Evolutionary conservation across 2,888 invertebrate genomes (phyloP).

Genomic region (Deroplatys truncata): DNA sequence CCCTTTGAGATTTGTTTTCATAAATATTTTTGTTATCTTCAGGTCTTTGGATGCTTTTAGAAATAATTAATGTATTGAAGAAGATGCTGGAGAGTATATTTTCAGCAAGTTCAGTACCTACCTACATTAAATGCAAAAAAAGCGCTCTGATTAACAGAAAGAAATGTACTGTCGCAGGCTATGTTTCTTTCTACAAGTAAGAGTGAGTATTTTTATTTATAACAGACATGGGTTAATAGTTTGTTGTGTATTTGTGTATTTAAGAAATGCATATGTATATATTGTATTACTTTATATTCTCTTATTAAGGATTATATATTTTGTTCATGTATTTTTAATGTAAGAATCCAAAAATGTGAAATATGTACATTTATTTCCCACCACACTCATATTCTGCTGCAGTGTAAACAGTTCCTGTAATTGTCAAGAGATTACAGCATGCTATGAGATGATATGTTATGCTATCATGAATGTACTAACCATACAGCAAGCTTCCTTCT

Average conservation of each 20-base stretch:
- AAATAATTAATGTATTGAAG: no score
- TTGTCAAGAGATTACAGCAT: background rate
- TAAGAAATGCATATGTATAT: background rate
- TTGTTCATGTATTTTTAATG: background rate
- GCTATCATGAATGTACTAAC: conserved; percentile 10
- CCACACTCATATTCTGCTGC: background rate
- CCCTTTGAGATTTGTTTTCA: background rate
- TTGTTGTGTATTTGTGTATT: background rate
- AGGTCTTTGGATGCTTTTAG: no score
- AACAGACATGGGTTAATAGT: background rate
- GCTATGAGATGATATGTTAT: background rate
- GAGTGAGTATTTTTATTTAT: background rate
- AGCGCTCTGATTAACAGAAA: background rate
- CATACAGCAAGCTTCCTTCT: background rate
- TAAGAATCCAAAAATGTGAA: no score
- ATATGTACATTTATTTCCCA: background rate
- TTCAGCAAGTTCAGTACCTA: no score
- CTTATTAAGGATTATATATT: background rate
- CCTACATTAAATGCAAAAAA: no score
- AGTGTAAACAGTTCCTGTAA: background rate
- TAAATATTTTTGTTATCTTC: background rate
- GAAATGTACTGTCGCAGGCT: background rate
- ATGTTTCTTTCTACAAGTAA: background rate
- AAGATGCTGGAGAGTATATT: no score
- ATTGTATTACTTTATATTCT: background rate